Conservation (phyloP, 2,113 vertebrate species). For the Semicossyphus pulcher region DNA sequence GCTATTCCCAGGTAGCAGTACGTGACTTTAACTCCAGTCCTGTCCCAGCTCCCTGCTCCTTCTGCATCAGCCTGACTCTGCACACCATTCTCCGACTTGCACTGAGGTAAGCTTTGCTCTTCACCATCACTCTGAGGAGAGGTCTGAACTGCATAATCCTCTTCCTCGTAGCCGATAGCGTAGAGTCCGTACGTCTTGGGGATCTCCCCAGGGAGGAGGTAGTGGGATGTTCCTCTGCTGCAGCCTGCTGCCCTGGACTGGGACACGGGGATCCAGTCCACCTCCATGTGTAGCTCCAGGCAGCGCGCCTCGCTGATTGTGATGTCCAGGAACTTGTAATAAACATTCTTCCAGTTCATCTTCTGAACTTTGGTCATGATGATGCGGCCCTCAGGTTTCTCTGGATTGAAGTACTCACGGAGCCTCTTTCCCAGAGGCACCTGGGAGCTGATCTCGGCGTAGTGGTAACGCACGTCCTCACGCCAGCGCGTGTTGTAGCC, state of each 20-base stretch:
- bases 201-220: constrained; percentile 94
- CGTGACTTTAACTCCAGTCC: constrained; percentile 84
- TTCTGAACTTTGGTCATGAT: constrained; percentile 98
- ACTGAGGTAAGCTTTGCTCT: constrained; percentile 72
- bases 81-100: constrained; percentile 58
- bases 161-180: constrained; percentile 91
- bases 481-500: constrained; percentile 98
- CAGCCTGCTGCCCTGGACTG: constrained; percentile 88
- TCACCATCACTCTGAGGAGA: constrained; percentile 36
- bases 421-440: constrained; percentile 95
- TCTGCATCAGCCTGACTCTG: constrained; percentile 39
- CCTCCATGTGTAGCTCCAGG: constrained; percentile 96
- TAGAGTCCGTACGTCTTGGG: constrained; percentile 95
- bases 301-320: constrained; percentile 97
- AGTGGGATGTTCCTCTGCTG: constrained; percentile 87
- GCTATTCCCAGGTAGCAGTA: constrained; percentile 97
- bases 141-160: constrained; percentile 38
- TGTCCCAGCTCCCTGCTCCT: constrained; percentile 34
- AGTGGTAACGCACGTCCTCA: constrained; percentile 96
- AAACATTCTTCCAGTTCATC: constrained; percentile 99
- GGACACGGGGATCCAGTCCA: constrained; percentile 95
- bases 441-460: constrained; percentile 98
- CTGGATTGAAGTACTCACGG: constrained; percentile 97
- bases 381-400: constrained; percentile 93
- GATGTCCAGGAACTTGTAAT: constrained; percentile 98